Base-by-base conservation (phyloP, 2,888 invertebrate genomes). In the Amblyteles armatorius region DNA sequence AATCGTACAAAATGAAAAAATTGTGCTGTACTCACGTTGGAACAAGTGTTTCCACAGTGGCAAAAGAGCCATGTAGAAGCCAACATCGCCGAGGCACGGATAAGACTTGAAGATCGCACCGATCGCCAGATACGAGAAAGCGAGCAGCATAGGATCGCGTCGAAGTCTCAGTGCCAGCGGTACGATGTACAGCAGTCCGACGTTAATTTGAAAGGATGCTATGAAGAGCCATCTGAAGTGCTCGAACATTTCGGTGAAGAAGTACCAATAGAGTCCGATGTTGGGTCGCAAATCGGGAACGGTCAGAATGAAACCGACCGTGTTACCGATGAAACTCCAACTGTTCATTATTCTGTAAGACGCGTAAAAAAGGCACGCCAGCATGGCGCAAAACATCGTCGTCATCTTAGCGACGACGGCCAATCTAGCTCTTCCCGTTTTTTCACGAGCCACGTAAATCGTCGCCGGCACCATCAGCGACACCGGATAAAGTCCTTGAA, bases 231-330 rank as follows among this genome's bases (percentile, higher is more conserved):
- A 95, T 72, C 99, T 96, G 92, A 99, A 99, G 94, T 99, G 99
- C 91, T 99, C 99, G 95, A 99, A 99, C 98, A 99, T 99, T 95
- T 99, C 99, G 0, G 99, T 99, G 94, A 99, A 99, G 94, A 99
- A 99, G 93, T 99, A 99, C 99, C 99, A 99, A 94, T 99, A 99
- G 1, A 99, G 95, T 0, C 99, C 99, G 90, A 99, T 97, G 93
- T 99, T 99, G 33, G 99, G 99, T 89, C 98, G 97, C 87, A 99
- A 95, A 94, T 99, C 99, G 1, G 98, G 98, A 74, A 99, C 98
- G 22, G 96, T 96, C 87, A 99, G 95, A 91, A 98, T 98, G 94
- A 93, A 96, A 94, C 92, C 93, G 85, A 93, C 92, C 48, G 94
- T 94, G 87, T 90, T 94, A 57, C 89, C 86, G 60, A 94, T 26